Conservation (phyloP, 2,888 invertebrate species). For the Saturnia japonica region DNA sequence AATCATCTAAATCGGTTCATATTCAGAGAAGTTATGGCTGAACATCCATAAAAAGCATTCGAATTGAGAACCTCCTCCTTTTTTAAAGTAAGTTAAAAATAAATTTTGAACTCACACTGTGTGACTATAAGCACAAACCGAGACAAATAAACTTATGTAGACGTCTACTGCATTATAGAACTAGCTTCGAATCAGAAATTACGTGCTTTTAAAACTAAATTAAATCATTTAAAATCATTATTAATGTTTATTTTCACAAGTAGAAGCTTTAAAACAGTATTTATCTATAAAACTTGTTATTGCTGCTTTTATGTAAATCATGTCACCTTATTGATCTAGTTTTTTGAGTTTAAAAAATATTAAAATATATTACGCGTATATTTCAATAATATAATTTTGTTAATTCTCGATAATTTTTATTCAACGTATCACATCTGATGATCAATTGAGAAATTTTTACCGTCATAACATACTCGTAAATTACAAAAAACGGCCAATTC, state of each 20-base stretch:
- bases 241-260: background rate
- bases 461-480: slow-evolving; percentile 10
- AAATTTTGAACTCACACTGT: background rate
- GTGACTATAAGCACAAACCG: too few species aligned
- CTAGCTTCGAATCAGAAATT: background rate
- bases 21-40: too few species aligned
- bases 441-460: slow-evolving; percentile 14
- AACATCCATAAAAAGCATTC: too few species aligned
- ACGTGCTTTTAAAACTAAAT: background rate
- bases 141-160: background rate
- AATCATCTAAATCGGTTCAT: too few species aligned
- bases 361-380: background rate
- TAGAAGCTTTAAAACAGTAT: background rate
- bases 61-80: too few species aligned
- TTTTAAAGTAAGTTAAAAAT: too few species aligned
- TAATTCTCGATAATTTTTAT: background rate
- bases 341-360: background rate
- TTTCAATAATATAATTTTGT: background rate
- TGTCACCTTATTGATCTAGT: background rate
- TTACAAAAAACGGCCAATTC: background rate
- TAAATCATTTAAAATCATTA: background rate
- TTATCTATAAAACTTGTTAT: background rate
- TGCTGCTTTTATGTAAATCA: background rate
- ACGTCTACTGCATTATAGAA: background rate
- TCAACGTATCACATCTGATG: background rate